Percentiles rank a stretch among this genome's conserved stretches.
Conservation (phyloP, 1,140 invertebrate genomes). For the Proctacanthus coquilletti region DNA sequence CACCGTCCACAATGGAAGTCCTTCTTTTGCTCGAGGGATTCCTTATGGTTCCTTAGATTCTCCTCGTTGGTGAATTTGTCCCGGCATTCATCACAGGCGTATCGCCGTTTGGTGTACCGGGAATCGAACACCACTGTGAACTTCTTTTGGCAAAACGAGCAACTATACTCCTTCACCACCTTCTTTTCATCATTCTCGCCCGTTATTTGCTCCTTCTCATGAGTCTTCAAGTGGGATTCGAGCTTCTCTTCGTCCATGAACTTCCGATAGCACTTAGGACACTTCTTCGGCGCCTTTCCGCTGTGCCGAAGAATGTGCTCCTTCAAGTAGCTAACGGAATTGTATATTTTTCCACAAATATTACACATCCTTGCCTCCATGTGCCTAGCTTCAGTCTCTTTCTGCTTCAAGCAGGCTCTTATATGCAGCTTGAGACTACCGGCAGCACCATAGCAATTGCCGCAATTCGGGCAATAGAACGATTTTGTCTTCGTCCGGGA, state of each 20-base stretch:
- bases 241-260: constrained; percentile 23
- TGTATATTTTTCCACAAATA: constrained; percentile 26
- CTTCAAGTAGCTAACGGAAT: constrained; percentile 25
- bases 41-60: constrained; percentile 22
- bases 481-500: constrained; percentile 11
- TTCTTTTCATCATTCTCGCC: constrained; percentile 18
- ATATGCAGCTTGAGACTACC: constrained; percentile 24
- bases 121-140: constrained; percentile 27
- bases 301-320: constrained; percentile 28
- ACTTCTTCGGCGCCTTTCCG: constrained; percentile 25
- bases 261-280: constrained; percentile 25
- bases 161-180: constrained; percentile 25
- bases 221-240: constrained; percentile 21
- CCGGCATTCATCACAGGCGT: constrained; percentile 25
- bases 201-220: constrained; percentile 20
- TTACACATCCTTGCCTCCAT: constrained; percentile 23
- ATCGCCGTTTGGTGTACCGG: constrained; percentile 24
- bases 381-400: constrained; percentile 15
- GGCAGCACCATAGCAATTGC: constrained; percentile 26
- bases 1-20: constrained; percentile 25
- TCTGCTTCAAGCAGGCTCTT: constrained; percentile 24
- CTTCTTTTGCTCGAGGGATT: constrained; percentile 24
- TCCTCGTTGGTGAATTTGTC: constrained; percentile 28
- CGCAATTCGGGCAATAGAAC: constrained; percentile 27
- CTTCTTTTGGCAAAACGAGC: constrained; percentile 22